A percentile compares a stretch with the other conserved stretches of the same genome.
Conservation (phyloP, 2,797 vertebrate genomes). For the Sphenodon punctatus region DNA sequence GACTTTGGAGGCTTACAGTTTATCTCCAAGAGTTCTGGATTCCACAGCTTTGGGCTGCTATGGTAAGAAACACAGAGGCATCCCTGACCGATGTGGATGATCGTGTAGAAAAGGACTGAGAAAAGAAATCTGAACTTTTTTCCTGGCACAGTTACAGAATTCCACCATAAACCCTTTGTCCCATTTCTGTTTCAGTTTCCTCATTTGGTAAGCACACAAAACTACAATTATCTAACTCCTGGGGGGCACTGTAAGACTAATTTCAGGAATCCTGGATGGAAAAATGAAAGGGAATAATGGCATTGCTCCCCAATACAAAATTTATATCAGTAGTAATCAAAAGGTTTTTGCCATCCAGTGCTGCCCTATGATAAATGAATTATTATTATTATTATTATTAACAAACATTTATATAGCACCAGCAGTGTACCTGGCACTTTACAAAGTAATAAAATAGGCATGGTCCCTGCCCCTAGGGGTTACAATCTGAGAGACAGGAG, state of each 20-base stretch:
- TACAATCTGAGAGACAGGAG: no score
- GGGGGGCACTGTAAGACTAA: neutral
- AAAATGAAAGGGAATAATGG: neutral
- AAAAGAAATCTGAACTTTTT: neutral
- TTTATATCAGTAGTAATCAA: neutral
- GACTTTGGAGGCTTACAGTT: neutral
- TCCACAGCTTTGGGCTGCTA: slow-evolving; percentile 14
- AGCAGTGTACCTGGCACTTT: no score
- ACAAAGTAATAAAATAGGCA: no score
- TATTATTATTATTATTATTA: no score
- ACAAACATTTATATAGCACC: no score
- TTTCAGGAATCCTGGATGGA: neutral
- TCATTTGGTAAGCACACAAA: neutral
- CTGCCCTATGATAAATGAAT: neutral
- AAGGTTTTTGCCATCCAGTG: neutral
- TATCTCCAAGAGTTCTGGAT: no score
- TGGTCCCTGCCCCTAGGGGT: no score
- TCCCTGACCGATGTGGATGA: fast-evolving
- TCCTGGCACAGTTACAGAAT: neutral
- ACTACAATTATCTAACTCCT: neutral
- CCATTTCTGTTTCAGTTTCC: neutral
- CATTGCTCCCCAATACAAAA: neutral
- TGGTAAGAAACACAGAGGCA: neutral
- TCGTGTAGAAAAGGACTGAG: neutral
- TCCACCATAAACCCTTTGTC: neutral